Evolutionary conservation across 2,113 vertebrate genomes (phyloP), one percentile per base, ranked within the genome.

Genomic region (Poeciliopsis turrubarensis): DNA sequence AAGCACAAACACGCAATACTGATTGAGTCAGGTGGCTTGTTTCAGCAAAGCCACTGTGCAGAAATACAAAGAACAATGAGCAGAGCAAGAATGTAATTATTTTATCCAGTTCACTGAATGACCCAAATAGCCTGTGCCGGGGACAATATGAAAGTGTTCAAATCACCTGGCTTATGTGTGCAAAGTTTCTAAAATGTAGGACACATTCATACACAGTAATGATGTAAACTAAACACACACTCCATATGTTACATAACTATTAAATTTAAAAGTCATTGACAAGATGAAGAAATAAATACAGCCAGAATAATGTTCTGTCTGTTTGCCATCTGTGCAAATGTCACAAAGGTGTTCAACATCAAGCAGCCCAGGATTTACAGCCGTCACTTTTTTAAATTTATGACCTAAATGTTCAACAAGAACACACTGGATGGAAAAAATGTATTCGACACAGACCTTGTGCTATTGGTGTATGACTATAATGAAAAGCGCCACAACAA

Each of bases 1-100:
- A 71, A 72, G 73, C 73, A 75, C 29, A 34, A 60, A 60, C 70
- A 79, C 61, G 71, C 27, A 63, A 57, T 13, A 13, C 31, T 60
- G 74, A 80, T 51, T 62, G 68, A 54, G 41, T 60, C 79, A 68
- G 68, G 75, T 65, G 81, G 75, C 67, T 64, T 25, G 70, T 66
- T 70, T 68, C 68, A 63, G 41, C 25, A 47, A 85, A 68, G 60
- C 68, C 47, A 75, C 69, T 30, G 34, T 65, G 70, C 72, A 76
- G 64, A 65, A 86, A 81, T 27, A 82, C 79, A 82, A 79, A 68
- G 73, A 72, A 82, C 67, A 84, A 82, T 84, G 66, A 78, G 65
- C 26, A 15, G 73, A 22, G 73, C 72, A 74, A 57, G 78, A 82
- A 77, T 83, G 79, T 11, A 51, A 88, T 86, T 79, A 68, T 74